A percentile compares a stretch with the other conserved stretches of the same genome.
phyloP scores from a whole-genome alignment of 2,797 vertebrate genomes.

The Echiichthys vipera region DNA sequence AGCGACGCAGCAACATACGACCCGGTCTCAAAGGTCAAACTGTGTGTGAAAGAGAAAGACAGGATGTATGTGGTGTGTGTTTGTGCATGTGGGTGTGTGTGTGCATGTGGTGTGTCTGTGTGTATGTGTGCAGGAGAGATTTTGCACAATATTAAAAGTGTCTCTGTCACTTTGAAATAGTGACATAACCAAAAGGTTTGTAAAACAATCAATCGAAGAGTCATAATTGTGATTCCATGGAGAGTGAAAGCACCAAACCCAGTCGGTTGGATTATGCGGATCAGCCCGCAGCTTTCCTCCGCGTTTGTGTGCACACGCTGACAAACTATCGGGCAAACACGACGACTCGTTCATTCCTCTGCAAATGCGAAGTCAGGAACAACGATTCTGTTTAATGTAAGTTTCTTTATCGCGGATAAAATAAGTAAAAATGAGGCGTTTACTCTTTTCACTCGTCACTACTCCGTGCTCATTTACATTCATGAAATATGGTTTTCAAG shows the following conservation, averaged over 20 bases:
- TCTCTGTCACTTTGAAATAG: slow-evolving; percentile 20
- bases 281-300: slow-evolving; percentile 47
- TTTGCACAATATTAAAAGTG: slow-evolving; percentile 6
- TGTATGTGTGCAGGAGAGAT: not conserved
- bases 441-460: too few relatives aligned
- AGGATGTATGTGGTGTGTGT: slow-evolving; percentile 19
- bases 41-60: slow-evolving; percentile 11
- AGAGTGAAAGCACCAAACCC: slow-evolving; percentile 35
- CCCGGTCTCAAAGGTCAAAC: slow-evolving; percentile 37
- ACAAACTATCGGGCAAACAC: slow-evolving; percentile 31
- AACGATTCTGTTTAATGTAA: rapidly evolving
- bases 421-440: not conserved
- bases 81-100: not conserved
- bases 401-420: not conserved
- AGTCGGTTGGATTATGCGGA: slow-evolving; percentile 53
- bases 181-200: slow-evolving; percentile 47
- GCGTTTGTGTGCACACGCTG: slow-evolving; percentile 14
- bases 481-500: slow-evolving; percentile 1
- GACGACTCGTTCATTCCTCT: slow-evolving; percentile 2
- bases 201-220: slow-evolving; percentile 26
- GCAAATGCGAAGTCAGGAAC: too few relatives aligned
- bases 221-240: slow-evolving; percentile 37
- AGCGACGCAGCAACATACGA: slow-evolving; percentile 39
- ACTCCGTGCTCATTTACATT: too few relatives aligned
- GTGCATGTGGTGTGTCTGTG: not conserved